Base-by-base conservation (phyloP, 1,140 invertebrate genomes). In the Frieseomelitta varia region DNA sequence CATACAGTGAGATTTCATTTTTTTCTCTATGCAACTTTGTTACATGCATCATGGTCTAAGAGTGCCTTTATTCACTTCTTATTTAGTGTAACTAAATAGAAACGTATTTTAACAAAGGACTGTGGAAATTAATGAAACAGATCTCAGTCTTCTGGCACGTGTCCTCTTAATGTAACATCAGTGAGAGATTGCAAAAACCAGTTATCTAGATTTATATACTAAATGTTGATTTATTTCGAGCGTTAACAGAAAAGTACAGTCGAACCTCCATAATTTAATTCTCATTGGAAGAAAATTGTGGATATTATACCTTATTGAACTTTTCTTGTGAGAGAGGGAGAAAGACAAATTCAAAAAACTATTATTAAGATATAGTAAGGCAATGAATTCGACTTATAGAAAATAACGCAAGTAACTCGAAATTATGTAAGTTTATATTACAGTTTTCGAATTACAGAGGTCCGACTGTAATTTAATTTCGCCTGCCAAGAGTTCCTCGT, bases 51-150 rank as follows among this genome's bases (percentile, higher is more conserved):
- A 85, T 47, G 83, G 83, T 84, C 65, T 79, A 85, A 87, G 79
- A 90, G 88, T 89, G 88, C 88, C 88, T 89, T 89, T 81, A 86
- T 73, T 53, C 67, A 17, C 11, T 58, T 30, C 61, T 51, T 53
- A 39, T 84, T 71, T 79, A 86, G n/a, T 53, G 27, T 1, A 21
- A 76, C 34, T 80, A 72, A 79, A 58, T 67, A 34, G 34, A 58
- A 58, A 24, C 71, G 30, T 34, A 4, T 73, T n/a, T 53, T n/a
- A 73, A 24, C 74, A 63, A 85, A 68, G 55, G 51, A 74, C 34
- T 67, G 69, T 30, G 19, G 63, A 24, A 63, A 76, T 76, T 75
- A 19, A 58, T 58, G 21, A 68, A 68, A 61, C 39, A 81, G 56
- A 88, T 78, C 39, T 83, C 39, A 81, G n/a, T 88, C 68, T 73